phyloP scores from a whole-genome alignment of 2,113 vertebrate genomes.

The Himantopus leucocephalus region DNA sequence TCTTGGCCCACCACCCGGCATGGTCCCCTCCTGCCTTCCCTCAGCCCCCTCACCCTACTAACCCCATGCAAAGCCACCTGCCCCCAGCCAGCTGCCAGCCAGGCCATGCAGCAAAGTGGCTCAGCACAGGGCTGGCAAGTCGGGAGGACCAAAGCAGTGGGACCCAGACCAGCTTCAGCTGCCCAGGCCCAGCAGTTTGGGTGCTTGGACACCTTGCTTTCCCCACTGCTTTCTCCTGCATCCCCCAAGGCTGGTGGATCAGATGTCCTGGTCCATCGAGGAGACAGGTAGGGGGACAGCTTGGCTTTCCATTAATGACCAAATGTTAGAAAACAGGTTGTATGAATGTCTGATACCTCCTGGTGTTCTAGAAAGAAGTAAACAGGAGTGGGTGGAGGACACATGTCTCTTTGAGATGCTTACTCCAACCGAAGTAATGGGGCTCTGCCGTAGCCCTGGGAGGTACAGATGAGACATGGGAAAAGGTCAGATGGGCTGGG shows the following conservation, averaged over 20 bases:
- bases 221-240: background rate
- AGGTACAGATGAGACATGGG: fast-evolving
- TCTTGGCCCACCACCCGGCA: background rate
- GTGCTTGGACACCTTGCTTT: background rate
- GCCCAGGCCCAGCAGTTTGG: background rate
- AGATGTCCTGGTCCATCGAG: fast-evolving
- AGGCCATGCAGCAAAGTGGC: background rate
- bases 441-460: background rate
- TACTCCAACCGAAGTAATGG: background rate
- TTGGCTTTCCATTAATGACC: background rate
- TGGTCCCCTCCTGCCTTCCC: background rate
- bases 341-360: background rate
- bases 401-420: background rate
- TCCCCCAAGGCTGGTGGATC: background rate
- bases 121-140: background rate
- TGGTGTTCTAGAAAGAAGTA: background rate
- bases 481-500: background rate
- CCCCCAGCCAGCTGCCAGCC: background rate
- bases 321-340: background rate
- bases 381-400: background rate
- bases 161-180: background rate
- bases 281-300: background rate
- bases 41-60: background rate
- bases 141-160: background rate
- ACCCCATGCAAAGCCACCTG: background rate